Base-by-base conservation (phyloP, 2,113 vertebrate species). In the Garra rufa region DNA sequence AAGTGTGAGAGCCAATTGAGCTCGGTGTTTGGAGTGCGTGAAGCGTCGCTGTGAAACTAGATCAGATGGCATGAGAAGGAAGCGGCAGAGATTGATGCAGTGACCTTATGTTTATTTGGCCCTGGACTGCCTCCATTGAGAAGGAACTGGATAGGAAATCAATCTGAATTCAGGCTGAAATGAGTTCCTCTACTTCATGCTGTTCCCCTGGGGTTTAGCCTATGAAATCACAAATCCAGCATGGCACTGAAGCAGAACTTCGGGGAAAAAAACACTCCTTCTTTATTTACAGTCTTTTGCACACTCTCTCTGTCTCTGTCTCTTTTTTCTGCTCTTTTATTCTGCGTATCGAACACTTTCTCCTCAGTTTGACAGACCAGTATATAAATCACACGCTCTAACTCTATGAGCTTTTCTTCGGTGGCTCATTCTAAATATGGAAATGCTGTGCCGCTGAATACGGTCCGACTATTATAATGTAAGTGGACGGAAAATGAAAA, bases 101-200 rank as follows among this genome's bases (percentile, higher is more conserved):
- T 85, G 85, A 76, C 87, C 85, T 89, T 69, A 83, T 87, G 88
- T 88, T 87, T 87, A 85, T 88, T 82, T 80, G 46, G 80, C 57
- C 61, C 76, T 43, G 44, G 59, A 19, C 46, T 30, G 67, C 73
- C 70, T 86, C 67, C 55, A 55, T 80, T 82, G 79, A 87, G 69
- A 78, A 84, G 81, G 48, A 71, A n/a, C 81, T 71, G 41, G 74
- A 83, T 81, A 87, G 76, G 84, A 82, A 83, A 84, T 89, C 86
- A 76, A 79, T 89, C 76, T 83, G 83, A 88, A 85, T 81, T 87
- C 83, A 46, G 84, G 55, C 44, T 59, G 76, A 87, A 82, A 84
- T 84, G 76, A 85, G 57, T 81, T 87, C 34, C 19, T 48, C 17
- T 67, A 26, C 57, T 82, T 76, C 75, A 73, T 55, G 74, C 38